Evolutionary conservation across 1,140 invertebrate species (phyloP), one percentile per base, ranked within the genome.

Genomic region (Formica selysi): DNA sequence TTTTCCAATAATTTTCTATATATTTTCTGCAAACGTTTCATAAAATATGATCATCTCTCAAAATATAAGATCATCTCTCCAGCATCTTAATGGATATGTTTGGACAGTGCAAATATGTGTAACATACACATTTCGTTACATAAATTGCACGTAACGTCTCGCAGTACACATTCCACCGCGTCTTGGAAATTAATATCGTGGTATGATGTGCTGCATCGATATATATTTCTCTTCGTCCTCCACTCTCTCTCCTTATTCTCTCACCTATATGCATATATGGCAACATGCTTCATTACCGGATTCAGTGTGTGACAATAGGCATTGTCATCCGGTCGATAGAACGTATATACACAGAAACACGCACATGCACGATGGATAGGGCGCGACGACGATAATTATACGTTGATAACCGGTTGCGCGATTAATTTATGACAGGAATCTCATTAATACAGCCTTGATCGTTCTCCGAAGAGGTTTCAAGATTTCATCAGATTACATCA

Each of bases 281-380:
- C 51, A 38, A 73, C 83, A 71, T 54, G 48, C 78, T 89, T 81
- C 84, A 83, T 89, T 78, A 70, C 32, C 71, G 61, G 57, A 73
- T 89, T 86, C 61, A 65, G 48, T 29, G 51, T 85, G 68, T 57
- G 57, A 86, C 57, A 78, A 85, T 62, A 68, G 76, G 41, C 44
- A 76, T 89, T 83, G 88, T 89, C 54, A 70, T 61, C 73, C 76
- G 71, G 61, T 81, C 84, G 57, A 65, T 86, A 85, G 57, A 88
- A 57, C 29, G 32, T 38, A 36, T 38, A 22, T n/a, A 61, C 5
- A 26, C 7, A 44, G 29, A 79, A 38, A 44, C n/a, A 32, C 5
- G 29, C 54, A 83, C 11, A 22, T 62, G 5, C 61, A 22, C 6
- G 70, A 62, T 11, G 61, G 41, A 70, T 22, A 32, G 67, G 22